Evolutionary conservation across 1,140 invertebrate genomes (phyloP), one percentile per base, ranked within the genome.

Genomic region (Atta cephalotes): DNA sequence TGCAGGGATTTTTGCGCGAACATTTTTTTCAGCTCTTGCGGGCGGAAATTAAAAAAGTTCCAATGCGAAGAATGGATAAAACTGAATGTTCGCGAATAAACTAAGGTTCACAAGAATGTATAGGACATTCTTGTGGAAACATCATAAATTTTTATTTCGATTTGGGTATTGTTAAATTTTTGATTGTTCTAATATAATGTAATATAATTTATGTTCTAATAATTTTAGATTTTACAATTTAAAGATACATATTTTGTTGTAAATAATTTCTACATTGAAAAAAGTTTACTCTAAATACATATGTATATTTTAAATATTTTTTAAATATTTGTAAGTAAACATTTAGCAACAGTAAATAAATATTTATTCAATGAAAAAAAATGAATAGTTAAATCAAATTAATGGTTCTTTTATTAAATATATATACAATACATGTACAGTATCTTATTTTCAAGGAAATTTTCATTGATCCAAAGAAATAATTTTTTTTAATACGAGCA

Each of bases 41-140:
- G 56, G 56, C 56, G 68, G 70, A 84, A 84, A 84, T 84, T 60
- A 74, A 84, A 84, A 82, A 74, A 84, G 80, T 84, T 74, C 39
- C 56, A 62, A 21, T 4, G 68, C 80, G 39, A 62, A 84, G 28
- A 62, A 39, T 16, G 70, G 45, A 62, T 74, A 31, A 84, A 84
- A 14, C 53, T 25, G 39, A 71, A 45, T 16, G 31, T 53, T 58
- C 63, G 31, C 18, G 68, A 60, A 49, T 10, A 39, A 74, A 62
- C 56, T 84, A 62, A 84, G 56, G 39, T 74, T 82, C 18, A 12
- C 53, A 56, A 51, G n/a, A 35, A 56, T 21, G 12, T 28, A 65
- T 35, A 18, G 60, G 28, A 7, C 28, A 74, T 25, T n/a, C n/a
- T n/a, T n/a, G n/a, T 74, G 58, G 70, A 35, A 62, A 39, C 31